Evolutionary conservation across 2,888 invertebrate genomes (phyloP), one percentile per base, ranked within the genome.

Genomic region (Abrostola triplasia): DNA sequence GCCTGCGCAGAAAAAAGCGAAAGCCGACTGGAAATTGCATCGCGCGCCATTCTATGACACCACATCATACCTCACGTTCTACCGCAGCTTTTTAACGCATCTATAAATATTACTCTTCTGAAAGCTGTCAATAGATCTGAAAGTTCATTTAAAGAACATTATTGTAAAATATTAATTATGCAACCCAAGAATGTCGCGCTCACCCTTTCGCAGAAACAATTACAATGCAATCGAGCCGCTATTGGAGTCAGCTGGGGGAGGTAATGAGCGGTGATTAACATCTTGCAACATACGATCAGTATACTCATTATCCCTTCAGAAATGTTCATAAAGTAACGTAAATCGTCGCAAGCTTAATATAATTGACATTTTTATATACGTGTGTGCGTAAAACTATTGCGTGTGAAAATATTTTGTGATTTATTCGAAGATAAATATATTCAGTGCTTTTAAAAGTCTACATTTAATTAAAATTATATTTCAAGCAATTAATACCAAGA

Each of bases 1-100:
- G 84, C 75, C 70, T 75, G 77, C 75, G 64, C 74, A 83, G 83
- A 85, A 90, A 88, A 92, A 93, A 93, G 92, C 93, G 93, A 93
- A 94, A 94, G 93, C 92, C 84, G 79, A 84, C 85, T 87, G 87
- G 87, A 90, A 91, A 81, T 83, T 90, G 88, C 91, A 88, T 70
- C 79, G 79, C 76, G 71, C 79, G 66, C 68, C 66, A 64, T 58
- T 78, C 69, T 70, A 76, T 69, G 63, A 74, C 73, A 67, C 59
- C 63, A 63, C 69, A 68, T 61, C 70, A 70, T 63, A 73, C 61
- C 53, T 63, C 56, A 74, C 62, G 68, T 69, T 72, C 70, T 65
- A 72, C 66, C 62, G 67, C 59, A 38, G 47, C 56, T 51, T 50
- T 59, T 59, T 67, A 64, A 66, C 53, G 63, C 54, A 24, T 55